Base-by-base conservation (phyloP, 1,140 invertebrate species). In the Neoseiulus cucumeris region DNA sequence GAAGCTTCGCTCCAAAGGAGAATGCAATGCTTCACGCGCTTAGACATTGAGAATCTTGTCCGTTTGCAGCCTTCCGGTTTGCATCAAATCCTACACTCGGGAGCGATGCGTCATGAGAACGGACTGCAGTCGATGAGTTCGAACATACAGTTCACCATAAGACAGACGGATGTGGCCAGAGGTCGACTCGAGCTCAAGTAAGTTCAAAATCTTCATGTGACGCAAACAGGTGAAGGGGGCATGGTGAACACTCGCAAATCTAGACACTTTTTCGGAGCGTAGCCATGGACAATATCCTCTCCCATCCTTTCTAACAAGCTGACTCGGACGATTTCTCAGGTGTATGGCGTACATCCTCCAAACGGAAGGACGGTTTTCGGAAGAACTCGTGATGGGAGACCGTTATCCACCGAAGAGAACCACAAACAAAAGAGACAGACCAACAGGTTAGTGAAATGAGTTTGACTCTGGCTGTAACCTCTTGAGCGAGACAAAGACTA, bases 61-160 rank as follows among this genome's bases (percentile, higher is more conserved):
- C 2, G 28, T 25, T 33, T 1, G 22, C 22, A 59, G 51, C 51
- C 51, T 25, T 59, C 51, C 25, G 51, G 51, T 1, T 33, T 59
- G 51, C 51, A 59, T 9, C 51, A 59, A 33, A 59, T 59, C 4
- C 17, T 33, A 17, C 51, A 59, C 9, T 59, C 51, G 0, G 51
- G 51, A 17, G 51, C 51, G 51, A 33, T 59, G 25, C 51, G 51
- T 25, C 51, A 59, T 25, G 51, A 59, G 14, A 59, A 59, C 51
- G 51, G 51, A 25, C 22, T 59, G 14, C 51, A 59, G 51, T 59
- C 51, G 17, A 33, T 59, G 14, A 59, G 51, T 20, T 59, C 51
- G 1, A 59, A 59, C 51, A 59, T 59, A 17, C 51, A 59, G 51
- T 59, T 59, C 51, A 59, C 51, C 51, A 25, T 59, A 6, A n/a